Evolutionary conservation across 2,888 invertebrate genomes (phyloP).

Genomic region (Melinaea menophilus): DNA sequence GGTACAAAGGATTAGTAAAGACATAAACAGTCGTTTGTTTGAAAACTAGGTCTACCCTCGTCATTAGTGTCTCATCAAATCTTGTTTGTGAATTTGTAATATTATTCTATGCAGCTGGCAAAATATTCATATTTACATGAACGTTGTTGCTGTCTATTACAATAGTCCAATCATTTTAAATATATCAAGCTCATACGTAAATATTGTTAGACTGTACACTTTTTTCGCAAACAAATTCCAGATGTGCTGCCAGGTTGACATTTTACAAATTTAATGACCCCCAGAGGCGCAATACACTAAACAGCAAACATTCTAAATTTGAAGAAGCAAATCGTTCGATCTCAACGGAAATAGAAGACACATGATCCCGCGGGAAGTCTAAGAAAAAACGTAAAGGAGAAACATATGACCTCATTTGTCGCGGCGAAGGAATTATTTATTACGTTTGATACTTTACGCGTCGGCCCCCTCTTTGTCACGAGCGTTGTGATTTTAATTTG

Average conservation of each 20-base stretch:
- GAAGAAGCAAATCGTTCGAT: conserved; percentile 73
- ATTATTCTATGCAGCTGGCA: conserved; percentile 14
- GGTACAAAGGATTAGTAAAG: conserved; percentile 51
- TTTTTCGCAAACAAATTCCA: conserved; percentile 49
- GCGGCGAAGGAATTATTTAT: conserved; percentile 73
- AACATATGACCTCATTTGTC: conserved; percentile 79
- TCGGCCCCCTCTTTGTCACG: conserved; percentile 60
- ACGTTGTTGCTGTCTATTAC: neutral
- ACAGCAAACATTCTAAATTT: conserved; percentile 75
- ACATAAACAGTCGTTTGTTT: conserved; percentile 36
- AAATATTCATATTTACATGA: neutral
- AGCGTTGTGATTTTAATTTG: conserved; percentile 58
- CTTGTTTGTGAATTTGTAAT: conserved; percentile 9
- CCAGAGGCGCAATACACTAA: conserved; percentile 67
- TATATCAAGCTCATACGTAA: conserved; percentile 6
- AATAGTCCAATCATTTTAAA: conserved; percentile 4
- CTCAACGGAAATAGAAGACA: conserved; percentile 77
- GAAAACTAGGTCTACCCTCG: conserved; percentile 23
- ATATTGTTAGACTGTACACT: conserved; percentile 9
- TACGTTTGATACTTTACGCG: conserved; percentile 69
- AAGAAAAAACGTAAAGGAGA: conserved; percentile 73
- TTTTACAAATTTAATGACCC: conserved; percentile 69
- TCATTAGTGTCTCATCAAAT: conserved; percentile 1
- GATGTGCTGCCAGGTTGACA: conserved; percentile 59
- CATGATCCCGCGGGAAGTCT: conserved; percentile 75